Evolutionary conservation across 23 tunicate genomes (phyloP).

Genomic region (Ciona savignyi): DNA sequence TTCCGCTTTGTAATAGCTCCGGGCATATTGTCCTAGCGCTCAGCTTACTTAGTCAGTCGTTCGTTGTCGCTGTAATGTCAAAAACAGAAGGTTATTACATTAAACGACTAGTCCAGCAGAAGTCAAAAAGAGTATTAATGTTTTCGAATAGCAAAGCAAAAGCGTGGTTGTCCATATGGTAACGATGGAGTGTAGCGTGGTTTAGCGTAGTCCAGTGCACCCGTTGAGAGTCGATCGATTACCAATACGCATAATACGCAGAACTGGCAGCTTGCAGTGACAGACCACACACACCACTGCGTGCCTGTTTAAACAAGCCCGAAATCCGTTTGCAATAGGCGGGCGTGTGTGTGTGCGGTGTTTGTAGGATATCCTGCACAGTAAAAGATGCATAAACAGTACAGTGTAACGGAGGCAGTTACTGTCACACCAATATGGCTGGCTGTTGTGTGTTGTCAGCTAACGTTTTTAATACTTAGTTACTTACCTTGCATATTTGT

Average conservation of each 20-base stretch:
- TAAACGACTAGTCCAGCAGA: too few relatives aligned
- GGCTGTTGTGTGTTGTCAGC: too few relatives aligned
- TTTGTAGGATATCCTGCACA: conserved; percentile 21
- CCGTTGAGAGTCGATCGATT: not conserved
- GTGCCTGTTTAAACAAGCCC: not conserved
- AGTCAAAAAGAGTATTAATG: too few relatives aligned
- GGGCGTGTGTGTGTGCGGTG: not conserved
- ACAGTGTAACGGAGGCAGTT: too few relatives aligned
- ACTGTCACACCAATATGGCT: too few relatives aligned
- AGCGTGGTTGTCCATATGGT: too few relatives aligned
- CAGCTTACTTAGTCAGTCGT: not conserved
- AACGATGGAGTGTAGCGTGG: too few relatives aligned
- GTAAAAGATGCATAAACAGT: not conserved
- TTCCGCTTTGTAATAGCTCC: not conserved
- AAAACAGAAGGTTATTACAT: too few relatives aligned
- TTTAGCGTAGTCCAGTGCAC: too few relatives aligned
- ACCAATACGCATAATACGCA: not conserved
- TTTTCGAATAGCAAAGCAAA: too few relatives aligned
- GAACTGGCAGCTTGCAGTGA: not conserved
- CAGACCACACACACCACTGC: not conserved
- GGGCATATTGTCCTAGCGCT: not conserved
- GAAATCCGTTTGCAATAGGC: not conserved
- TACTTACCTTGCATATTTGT: too few relatives aligned
- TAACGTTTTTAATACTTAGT: too few relatives aligned
- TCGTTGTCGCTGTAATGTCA: not conserved